phyloP scores from a whole-genome alignment of 2,797 vertebrate species.

The Catamblyrhynchus diadema region DNA sequence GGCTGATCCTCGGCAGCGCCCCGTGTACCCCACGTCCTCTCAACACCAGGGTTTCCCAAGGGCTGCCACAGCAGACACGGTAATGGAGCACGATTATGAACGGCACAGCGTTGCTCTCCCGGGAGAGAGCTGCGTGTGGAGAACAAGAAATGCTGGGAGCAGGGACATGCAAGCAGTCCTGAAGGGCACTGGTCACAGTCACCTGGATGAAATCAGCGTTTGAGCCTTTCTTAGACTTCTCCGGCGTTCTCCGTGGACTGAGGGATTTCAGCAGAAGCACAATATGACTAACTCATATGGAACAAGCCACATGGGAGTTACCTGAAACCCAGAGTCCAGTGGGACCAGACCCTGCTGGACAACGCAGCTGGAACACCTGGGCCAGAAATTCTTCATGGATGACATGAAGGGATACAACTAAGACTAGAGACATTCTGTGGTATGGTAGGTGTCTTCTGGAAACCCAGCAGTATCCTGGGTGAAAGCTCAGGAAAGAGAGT shows the following conservation, averaged over 20 bases:
- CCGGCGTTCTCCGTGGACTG: rapidly evolving
- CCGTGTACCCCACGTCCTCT: rapidly evolving
- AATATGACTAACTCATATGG: not conserved
- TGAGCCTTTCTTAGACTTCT: not conserved
- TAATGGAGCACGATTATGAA: not conserved
- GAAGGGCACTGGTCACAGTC: not conserved
- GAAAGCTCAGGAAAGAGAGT: conserved; percentile 2
- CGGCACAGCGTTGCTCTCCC: not conserved
- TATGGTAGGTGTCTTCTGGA: not conserved
- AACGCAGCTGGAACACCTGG: not conserved
- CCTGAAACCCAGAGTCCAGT: not conserved
- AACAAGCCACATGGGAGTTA: not conserved
- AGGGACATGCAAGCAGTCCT: conserved; percentile 5
- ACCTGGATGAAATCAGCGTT: not conserved
- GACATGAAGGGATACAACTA: not conserved
- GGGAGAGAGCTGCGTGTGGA: not conserved
- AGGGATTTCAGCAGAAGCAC: not conserved
- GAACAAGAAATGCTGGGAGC: not conserved
- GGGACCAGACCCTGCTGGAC: not conserved
- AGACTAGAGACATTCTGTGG: not conserved
- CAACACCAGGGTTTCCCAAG: not conserved
- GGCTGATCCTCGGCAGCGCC: not conserved
- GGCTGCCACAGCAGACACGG: not conserved
- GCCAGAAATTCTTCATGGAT: not conserved
- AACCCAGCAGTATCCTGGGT: not conserved